A percentile compares a stretch with the other conserved stretches of the same genome.
Conservation (phyloP, 2,797 vertebrate species). For the Pseudomugil gertrudae region DNA sequence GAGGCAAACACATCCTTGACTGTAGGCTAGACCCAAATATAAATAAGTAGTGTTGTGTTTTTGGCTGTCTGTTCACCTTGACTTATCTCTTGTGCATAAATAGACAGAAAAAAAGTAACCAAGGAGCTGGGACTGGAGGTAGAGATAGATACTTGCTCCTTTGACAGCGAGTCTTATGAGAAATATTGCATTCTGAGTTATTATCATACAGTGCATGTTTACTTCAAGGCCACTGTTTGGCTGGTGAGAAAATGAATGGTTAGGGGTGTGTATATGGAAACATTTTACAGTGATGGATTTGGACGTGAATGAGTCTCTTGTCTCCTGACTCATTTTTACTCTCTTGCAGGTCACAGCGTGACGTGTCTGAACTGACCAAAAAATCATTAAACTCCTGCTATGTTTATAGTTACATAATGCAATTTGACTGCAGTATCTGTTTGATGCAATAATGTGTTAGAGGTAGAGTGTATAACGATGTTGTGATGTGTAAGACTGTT, state of each 20-base stretch:
- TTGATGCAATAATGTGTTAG: constrained; percentile 16
- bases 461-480: constrained; percentile 3
- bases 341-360: constrained; percentile 7
- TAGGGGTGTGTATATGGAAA: constrained; percentile 49
- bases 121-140: constrained; percentile 11
- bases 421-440: constrained; percentile 10
- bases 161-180: constrained; percentile 70
- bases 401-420: constrained; percentile 8
- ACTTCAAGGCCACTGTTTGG: constrained; percentile 65
- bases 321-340: constrained; percentile 31
- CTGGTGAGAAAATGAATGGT: constrained; percentile 57
- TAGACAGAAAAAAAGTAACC: constrained; percentile 6
- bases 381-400: constrained; percentile 6
- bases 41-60: constrained; percentile 52
- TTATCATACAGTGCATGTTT: constrained; percentile 66
- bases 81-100: constrained; percentile 50
- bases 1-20: constrained; percentile 41
- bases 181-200: constrained; percentile 68
- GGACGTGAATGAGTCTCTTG: constrained; percentile 43
- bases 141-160: constrained; percentile 59
- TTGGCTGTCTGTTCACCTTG: constrained; percentile 47
- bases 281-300: constrained; percentile 60
- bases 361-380: constrained; percentile 16
- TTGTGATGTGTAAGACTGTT: constrained; percentile 21
- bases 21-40: constrained; percentile 16